phyloP scores from a whole-genome alignment of 2,888 invertebrate genomes.

The Orthosia gothica region DNA sequence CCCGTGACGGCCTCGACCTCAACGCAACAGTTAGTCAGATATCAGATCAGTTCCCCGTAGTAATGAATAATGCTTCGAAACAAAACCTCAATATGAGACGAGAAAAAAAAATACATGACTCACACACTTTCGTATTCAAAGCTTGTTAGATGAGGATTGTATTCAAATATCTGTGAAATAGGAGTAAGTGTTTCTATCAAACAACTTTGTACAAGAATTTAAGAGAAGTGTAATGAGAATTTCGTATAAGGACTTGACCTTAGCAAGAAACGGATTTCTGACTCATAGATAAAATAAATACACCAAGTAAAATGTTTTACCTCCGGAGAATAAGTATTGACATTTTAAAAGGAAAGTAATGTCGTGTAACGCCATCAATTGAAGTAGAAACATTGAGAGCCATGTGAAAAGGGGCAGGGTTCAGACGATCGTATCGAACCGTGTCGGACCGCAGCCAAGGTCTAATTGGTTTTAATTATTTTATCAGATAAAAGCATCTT shows the following conservation, averaged over 20 bases:
- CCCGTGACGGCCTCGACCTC: conserved; percentile 88
- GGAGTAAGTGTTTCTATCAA: neutral
- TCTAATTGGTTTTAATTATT: conserved; percentile 78
- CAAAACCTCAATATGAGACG: conserved; percentile 62
- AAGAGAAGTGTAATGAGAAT: neutral
- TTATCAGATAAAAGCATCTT: conserved; percentile 60
- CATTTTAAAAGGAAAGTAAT: conserved; percentile 56
- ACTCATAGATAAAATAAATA: conserved; percentile 13
- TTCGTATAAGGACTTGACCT: neutral
- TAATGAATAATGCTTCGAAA: conserved; percentile 78
- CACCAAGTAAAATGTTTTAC: conserved; percentile 8
- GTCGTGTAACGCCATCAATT: conserved; percentile 61
- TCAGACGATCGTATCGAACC: conserved; percentile 77
- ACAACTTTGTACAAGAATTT: neutral
- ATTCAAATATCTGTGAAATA: conserved; percentile 38
- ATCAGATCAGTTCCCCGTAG: conserved; percentile 81
- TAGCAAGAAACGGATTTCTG: neutral
- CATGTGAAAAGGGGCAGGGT: conserved; percentile 83
- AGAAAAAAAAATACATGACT: conserved; percentile 68
- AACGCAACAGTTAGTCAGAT: conserved; percentile 75
- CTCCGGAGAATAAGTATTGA: conserved; percentile 32
- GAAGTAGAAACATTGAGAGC: conserved; percentile 76
- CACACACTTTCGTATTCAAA: conserved; percentile 66
- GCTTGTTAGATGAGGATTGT: conserved; percentile 35
- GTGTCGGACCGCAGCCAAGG: conserved; percentile 76